Percentiles rank a stretch among this genome's conserved stretches.
phyloP scores from a whole-genome alignment of 2,797 vertebrate genomes.

The Fundulus diaphanus region DNA sequence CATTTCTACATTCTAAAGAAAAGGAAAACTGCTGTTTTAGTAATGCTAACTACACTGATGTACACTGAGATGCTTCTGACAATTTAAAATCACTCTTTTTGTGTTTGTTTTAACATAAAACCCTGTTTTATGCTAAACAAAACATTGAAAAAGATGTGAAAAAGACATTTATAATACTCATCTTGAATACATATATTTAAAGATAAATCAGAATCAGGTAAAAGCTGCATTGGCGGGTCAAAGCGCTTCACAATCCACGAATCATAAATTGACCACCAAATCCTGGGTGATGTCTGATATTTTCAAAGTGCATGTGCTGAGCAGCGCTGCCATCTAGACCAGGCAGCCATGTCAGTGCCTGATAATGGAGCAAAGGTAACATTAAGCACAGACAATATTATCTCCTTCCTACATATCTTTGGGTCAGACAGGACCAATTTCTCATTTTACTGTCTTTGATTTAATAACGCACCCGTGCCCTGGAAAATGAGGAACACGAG shows the following conservation, averaged over 20 bases:
- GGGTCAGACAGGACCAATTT: conserved; percentile 68
- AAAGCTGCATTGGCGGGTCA: not conserved
- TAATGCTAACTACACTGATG: not conserved
- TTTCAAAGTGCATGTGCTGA: not conserved
- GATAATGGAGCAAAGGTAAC: conserved; percentile 37
- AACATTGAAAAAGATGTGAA: too few relatives aligned
- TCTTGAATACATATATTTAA: not conserved
- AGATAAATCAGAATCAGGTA: not conserved
- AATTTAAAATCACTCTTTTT: not conserved
- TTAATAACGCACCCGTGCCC: conserved; percentile 75
- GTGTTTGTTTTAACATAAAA: not conserved
- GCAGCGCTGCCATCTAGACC: conserved; percentile 20
- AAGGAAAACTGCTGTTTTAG: not conserved
- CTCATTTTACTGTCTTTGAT: conserved; percentile 77
- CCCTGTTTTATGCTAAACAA: not conserved
- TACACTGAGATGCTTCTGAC: not conserved
- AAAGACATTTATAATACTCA: not conserved
- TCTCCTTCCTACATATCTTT: conserved; percentile 66
- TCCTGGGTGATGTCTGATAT: conserved; percentile 1
- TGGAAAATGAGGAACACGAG: conserved; percentile 66
- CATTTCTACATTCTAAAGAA: not conserved
- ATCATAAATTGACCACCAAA: not conserved
- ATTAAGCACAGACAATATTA: conserved; percentile 67
- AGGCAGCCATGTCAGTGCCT: conserved; percentile 16
- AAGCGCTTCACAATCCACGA: not conserved